These are phyloP conservation scores for Centropus bengalensis DNA, from an alignment of 2,113 vertebrate species.

Conservation along the genomic window DNA sequence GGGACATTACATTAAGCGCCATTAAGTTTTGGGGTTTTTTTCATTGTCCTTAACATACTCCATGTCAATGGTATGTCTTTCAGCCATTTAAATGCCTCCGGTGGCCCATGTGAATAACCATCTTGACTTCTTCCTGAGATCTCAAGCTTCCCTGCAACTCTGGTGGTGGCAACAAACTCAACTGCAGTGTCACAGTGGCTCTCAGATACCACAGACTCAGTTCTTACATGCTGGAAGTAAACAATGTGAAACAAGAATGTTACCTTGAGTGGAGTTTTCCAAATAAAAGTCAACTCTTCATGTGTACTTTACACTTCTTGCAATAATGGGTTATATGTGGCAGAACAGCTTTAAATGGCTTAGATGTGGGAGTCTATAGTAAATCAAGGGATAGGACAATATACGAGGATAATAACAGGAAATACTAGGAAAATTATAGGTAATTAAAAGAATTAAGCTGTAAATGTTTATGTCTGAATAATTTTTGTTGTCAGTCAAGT, in stretches of 20 bases:
- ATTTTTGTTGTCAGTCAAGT: neutral
- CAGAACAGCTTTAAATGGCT: neutral
- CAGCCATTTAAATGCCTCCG: neutral
- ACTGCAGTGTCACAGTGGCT: neutral
- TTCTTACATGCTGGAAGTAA: neutral
- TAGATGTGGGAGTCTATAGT: neutral
- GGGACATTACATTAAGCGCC: neutral
- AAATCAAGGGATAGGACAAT: neutral
- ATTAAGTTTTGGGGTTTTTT: neutral
- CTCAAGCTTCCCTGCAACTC: neutral
- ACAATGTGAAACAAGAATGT: accelerated
- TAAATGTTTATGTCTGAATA: neutral
- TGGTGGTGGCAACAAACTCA: neutral
- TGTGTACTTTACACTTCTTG: neutral
- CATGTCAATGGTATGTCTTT: accelerated
- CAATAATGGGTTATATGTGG: neutral
- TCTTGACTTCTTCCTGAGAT: no score
- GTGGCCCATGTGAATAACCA: neutral
- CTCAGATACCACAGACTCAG: neutral
- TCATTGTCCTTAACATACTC: neutral
- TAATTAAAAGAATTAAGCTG: neutral
- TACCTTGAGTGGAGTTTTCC: neutral
- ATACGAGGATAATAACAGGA: accelerated
- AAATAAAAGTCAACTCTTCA: neutral
- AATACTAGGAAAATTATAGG: neutral